Percentiles rank a stretch among this genome's conserved stretches.
These are phyloP conservation scores for Epirrita christyi DNA, from an alignment of 2,888 invertebrate genomes.

Conservation along the genomic window DNA sequence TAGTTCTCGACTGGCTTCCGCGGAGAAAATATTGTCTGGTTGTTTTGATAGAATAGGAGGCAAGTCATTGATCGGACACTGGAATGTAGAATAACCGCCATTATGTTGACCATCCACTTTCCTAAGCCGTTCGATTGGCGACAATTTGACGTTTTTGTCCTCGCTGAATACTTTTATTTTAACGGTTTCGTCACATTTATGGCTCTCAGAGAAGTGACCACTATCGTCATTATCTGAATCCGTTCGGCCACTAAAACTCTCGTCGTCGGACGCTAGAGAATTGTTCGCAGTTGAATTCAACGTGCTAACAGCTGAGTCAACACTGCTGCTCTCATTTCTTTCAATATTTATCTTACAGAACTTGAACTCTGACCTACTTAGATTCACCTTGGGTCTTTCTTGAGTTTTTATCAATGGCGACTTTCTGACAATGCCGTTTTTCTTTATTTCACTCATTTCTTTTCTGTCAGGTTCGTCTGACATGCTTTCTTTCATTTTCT, in stretches of 20 bases:
- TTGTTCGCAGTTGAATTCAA: slow-evolving; percentile 84
- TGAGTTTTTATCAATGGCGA: slow-evolving; percentile 87
- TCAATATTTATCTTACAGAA: slow-evolving; percentile 82
- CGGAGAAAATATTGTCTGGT: slow-evolving; percentile 72
- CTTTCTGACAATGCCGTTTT: slow-evolving; percentile 82
- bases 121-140: slow-evolving; percentile 72
- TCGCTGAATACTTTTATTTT: slow-evolving; percentile 81
- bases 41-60: slow-evolving; percentile 76
- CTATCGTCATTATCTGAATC: slow-evolving; percentile 86
- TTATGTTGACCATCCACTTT: slow-evolving; percentile 76
- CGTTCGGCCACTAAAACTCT: slow-evolving; percentile 80
- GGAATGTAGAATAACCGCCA: slow-evolving; percentile 78
- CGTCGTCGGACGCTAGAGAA: slow-evolving; percentile 79
- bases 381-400: slow-evolving; percentile 87
- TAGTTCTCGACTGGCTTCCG: slow-evolving; percentile 89
- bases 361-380: slow-evolving; percentile 80
- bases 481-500: slow-evolving; percentile 78
- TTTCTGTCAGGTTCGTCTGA: slow-evolving; percentile 75
- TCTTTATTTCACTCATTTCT: slow-evolving; percentile 75
- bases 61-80: slow-evolving; percentile 78
- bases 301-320: slow-evolving; percentile 83
- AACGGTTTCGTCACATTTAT: slow-evolving; percentile 79
- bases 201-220: slow-evolving; percentile 78
- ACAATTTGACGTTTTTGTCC: slow-evolving; percentile 76
- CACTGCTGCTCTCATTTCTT: slow-evolving; percentile 63